phyloP scores from a whole-genome alignment of 2,888 invertebrate genomes.

The Cephus pygmeus region DNA sequence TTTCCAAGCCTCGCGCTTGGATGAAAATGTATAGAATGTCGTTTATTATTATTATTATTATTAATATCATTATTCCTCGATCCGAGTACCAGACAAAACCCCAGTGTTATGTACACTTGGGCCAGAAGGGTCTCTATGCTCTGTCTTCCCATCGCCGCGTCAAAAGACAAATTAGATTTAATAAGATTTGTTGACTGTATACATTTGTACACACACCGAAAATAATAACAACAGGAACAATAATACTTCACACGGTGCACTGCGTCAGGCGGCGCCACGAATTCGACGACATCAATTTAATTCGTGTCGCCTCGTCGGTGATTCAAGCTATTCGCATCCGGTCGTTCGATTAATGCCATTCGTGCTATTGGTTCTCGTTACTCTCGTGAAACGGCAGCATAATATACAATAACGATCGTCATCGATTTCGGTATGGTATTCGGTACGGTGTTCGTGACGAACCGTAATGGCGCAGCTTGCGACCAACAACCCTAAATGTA shows the following conservation, averaged over 20 bases:
- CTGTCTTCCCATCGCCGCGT: slow-evolving; percentile 66
- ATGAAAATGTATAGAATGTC: neutral
- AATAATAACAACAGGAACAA: slow-evolving; percentile 5
- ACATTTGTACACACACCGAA: slow-evolving; percentile 37
- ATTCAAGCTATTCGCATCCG: neutral
- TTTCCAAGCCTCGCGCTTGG: neutral
- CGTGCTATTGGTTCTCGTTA: neutral
- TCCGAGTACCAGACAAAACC: neutral
- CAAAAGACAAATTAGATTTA: slow-evolving; percentile 63
- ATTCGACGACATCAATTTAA: neutral
- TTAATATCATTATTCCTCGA: neutral
- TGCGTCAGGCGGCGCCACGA: slow-evolving; percentile 30
- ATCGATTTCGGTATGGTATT: neutral
- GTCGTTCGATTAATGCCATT: neutral
- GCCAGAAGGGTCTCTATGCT: slow-evolving; percentile 60
- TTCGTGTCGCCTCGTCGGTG: neutral
- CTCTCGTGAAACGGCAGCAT: neutral
- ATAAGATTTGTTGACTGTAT: slow-evolving; percentile 65
- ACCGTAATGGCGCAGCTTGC: slow-evolving; percentile 48
- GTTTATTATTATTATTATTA: neutral
- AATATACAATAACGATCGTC: neutral
- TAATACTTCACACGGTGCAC: slow-evolving; percentile 25
- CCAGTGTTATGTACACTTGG: slow-evolving; percentile 43
- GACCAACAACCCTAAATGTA: slow-evolving; percentile 42
- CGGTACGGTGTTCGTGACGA: slow-evolving; percentile 31